Percentiles rank a stretch among this genome's conserved stretches.
These are phyloP conservation scores for Leptinotarsa rubiginosa DNA, from an alignment of 2,888 invertebrate species.

Conservation along the genomic window DNA sequence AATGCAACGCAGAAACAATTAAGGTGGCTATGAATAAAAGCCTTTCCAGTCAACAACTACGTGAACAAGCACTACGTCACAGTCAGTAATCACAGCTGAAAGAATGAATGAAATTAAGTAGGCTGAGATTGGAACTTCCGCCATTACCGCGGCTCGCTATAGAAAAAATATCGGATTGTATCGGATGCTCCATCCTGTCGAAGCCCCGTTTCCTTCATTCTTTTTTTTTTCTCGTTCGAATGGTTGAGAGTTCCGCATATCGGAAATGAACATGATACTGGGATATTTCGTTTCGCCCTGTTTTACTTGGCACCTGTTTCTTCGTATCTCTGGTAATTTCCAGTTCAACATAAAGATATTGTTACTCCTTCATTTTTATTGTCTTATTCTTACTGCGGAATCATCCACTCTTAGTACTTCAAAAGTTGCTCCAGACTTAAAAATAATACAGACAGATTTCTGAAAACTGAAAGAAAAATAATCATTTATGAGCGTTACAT, in stretches of 20 bases:
- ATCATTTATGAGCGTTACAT: too few species aligned
- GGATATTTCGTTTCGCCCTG: constrained; percentile 4
- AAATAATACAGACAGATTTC: too few species aligned
- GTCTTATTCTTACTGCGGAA: too few species aligned
- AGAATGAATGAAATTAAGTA: constrained; percentile 47
- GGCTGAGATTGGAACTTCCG: constrained; percentile 47
- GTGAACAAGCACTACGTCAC: constrained; percentile 38
- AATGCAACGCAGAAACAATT: constrained; percentile 9
- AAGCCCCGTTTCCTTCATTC: constrained; percentile 25
- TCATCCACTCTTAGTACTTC: too few species aligned
- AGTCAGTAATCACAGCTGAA: constrained; percentile 38
- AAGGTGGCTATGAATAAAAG: constrained; percentile 9
- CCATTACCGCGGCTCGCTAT: constrained; percentile 31
- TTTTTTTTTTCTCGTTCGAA: constrained; percentile 4
- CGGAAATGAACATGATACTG: neutral
- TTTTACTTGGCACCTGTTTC: neutral
- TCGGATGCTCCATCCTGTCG: constrained; percentile 27
- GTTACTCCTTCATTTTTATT: too few species aligned
- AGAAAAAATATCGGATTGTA: constrained; percentile 23
- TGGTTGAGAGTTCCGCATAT: neutral
- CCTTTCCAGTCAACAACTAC: constrained; percentile 20
- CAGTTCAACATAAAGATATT: too few species aligned
- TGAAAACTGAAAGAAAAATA: too few species aligned
- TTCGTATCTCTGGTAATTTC: neutral
- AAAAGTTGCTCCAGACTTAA: too few species aligned